A percentile compares a stretch with the other conserved stretches of the same genome.
Conservation (phyloP, 2,797 vertebrate genomes). For the Coreius guichenoti region DNA sequence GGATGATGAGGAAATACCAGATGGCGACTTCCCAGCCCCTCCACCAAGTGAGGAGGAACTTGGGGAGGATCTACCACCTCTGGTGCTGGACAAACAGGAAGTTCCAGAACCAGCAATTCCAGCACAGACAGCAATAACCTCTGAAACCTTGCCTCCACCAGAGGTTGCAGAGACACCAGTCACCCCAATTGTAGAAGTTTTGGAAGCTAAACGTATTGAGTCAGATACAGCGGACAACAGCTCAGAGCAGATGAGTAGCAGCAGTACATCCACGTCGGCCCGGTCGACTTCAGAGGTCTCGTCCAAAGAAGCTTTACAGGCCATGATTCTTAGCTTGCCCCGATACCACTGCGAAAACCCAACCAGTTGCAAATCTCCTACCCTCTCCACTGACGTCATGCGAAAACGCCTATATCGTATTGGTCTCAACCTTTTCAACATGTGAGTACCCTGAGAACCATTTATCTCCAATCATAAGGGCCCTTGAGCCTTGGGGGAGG, state of each 20-base stretch:
- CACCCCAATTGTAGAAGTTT: slow-evolving; percentile 66
- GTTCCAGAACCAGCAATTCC: slow-evolving; percentile 59
- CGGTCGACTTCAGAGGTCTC: slow-evolving; percentile 87
- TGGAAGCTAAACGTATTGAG: slow-evolving; percentile 80
- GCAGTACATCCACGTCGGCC: slow-evolving; percentile 90
- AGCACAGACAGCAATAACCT: slow-evolving; percentile 51
- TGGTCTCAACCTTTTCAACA: slow-evolving; percentile 98
- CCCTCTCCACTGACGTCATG: slow-evolving; percentile 95
- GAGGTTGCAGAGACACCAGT: slow-evolving; percentile 57
- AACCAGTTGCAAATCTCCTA: slow-evolving; percentile 94
- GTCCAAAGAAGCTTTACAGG: slow-evolving; percentile 95
- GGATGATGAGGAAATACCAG: slow-evolving; percentile 65
- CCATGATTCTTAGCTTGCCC: slow-evolving; percentile 97
- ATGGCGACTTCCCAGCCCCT: slow-evolving; percentile 77
- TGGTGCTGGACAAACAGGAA: slow-evolving; percentile 74
- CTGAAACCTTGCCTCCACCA: slow-evolving; percentile 52
- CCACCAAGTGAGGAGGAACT: slow-evolving; percentile 78
- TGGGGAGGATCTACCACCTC: slow-evolving; percentile 66
- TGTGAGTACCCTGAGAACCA: slow-evolving; percentile 82
- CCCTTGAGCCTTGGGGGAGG: neutral
- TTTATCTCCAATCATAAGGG: neutral
- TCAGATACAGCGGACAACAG: slow-evolving; percentile 86
- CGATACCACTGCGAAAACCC: slow-evolving; percentile 98
- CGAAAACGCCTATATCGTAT: slow-evolving; percentile 97
- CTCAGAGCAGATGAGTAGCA: slow-evolving; percentile 93